These are phyloP conservation scores for Phoeniculus purpureus DNA, from an alignment of 2,797 vertebrate genomes.

Conservation along the genomic window DNA sequence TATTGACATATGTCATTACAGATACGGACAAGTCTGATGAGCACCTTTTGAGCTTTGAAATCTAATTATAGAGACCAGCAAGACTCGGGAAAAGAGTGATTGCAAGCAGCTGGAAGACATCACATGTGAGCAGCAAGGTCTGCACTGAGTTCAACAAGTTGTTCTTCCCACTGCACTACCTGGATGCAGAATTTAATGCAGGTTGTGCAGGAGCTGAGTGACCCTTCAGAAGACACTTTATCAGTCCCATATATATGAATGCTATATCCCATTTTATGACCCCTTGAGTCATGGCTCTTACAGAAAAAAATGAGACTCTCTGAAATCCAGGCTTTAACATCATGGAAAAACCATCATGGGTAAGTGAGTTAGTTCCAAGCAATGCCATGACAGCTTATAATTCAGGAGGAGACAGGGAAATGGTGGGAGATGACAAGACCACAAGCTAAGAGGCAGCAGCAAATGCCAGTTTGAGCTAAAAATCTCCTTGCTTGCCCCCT, in stretches of 20 bases:
- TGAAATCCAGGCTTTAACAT: neutral
- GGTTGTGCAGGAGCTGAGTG: neutral
- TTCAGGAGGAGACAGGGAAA: constrained; percentile 21
- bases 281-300: neutral
- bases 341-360: constrained; percentile 1
- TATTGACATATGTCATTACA: neutral
- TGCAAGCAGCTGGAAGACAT: neutral
- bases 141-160: neutral
- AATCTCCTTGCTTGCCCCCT: neutral
- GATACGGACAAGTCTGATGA: neutral
- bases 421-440: constrained; percentile 16
- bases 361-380: neutral
- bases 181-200: neutral
- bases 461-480: neutral
- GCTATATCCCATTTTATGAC: neutral
- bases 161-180: neutral
- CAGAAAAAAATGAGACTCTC: neutral
- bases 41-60: neutral
- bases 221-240: neutral
- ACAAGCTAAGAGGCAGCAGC: constrained; percentile 28
- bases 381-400: constrained; percentile 29
- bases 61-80: neutral
- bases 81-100: neutral
- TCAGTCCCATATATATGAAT: neutral
- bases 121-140: neutral